Evolutionary conservation across 2,113 vertebrate genomes (phyloP).

Genomic region (Nycticebus coucang): DNA sequence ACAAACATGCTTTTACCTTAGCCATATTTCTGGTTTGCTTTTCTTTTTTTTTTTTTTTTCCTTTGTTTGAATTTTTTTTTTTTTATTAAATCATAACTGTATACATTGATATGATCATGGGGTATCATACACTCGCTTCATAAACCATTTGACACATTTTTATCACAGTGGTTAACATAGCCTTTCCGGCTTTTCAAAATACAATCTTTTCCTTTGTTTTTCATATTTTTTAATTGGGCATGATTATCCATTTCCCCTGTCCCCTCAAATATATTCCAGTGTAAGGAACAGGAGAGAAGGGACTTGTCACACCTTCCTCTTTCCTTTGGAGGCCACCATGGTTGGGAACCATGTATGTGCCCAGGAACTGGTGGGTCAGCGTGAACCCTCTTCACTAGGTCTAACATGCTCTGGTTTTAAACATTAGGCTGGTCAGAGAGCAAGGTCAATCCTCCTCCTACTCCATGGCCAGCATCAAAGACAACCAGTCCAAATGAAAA

Average conservation of each 20-base stretch:
- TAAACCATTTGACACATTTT: too few relatives aligned
- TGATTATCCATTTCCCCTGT: neutral
- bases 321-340: neutral
- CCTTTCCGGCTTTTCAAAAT: too few relatives aligned
- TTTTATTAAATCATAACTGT: too few relatives aligned
- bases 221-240: neutral
- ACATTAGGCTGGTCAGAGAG: constrained; percentile 88
- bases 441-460: constrained; percentile 68
- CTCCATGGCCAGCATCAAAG: constrained; percentile 81
- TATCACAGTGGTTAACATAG: too few relatives aligned
- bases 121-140: too few relatives aligned
- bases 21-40: neutral
- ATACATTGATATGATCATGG: too few relatives aligned
- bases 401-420: constrained; percentile 73
- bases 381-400: neutral
- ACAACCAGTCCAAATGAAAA: constrained; percentile 81
- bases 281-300: neutral
- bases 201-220: neutral
- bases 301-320: neutral
- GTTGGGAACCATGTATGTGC: neutral
- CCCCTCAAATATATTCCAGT: neutral
- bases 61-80: too few relatives aligned
- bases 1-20: neutral
- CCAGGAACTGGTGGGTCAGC: neutral
- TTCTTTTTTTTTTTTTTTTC: too few relatives aligned